Base-by-base conservation (phyloP, 64 coral and sea anemone genomes). In the Platygyra sinensis region DNA sequence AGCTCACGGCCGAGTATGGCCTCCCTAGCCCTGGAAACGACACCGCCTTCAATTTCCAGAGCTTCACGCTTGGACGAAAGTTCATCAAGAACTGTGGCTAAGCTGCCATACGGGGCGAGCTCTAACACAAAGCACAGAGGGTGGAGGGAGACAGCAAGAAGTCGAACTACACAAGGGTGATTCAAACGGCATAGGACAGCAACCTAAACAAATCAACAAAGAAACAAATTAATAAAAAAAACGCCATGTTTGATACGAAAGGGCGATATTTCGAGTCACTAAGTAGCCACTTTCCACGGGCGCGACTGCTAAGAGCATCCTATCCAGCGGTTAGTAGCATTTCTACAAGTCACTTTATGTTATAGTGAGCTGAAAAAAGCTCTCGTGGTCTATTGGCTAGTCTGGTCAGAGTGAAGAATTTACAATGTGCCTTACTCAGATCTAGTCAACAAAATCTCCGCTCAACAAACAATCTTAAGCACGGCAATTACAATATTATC, bases 91-190 rank as follows among this genome's bases (percentile, higher is more conserved):
- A 99, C 87, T 38, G 87, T 62, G 9, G 83, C 94, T 51, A 99
- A 82, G 57, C 97, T 99, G 39, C 97, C 97, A 20, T 89, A 78
- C 13, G 97, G 97, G 0, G 97, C 94, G n/a, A 99, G 74, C 62
- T 99, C 97, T 1, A 99, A 86, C 4, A 99, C 71, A 71, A 99
- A 95, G 74, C 97, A 99, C 83, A 99, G 13, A 8, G 93, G 97
- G 27, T 93, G 94, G 7, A 99, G 85, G 73, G 87, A 99, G 17
- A 99, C 94, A 60, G 91, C 97, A 33, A 99, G 60, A 31, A 99
- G 91, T 30, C 80, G 74, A 0, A 99, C 97, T 8, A 99, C 91
- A 73, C 97, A 95, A 2, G 97, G 97, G 52, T 99, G 94, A 29
- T 96, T 69, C 6, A 99, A 80, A 30, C 93, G 97, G 72, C 93